Percentiles rank a stretch among this genome's conserved stretches.
phyloP scores from a whole-genome alignment of 2,113 vertebrate species.

The Cranoglanis bouderius region DNA sequence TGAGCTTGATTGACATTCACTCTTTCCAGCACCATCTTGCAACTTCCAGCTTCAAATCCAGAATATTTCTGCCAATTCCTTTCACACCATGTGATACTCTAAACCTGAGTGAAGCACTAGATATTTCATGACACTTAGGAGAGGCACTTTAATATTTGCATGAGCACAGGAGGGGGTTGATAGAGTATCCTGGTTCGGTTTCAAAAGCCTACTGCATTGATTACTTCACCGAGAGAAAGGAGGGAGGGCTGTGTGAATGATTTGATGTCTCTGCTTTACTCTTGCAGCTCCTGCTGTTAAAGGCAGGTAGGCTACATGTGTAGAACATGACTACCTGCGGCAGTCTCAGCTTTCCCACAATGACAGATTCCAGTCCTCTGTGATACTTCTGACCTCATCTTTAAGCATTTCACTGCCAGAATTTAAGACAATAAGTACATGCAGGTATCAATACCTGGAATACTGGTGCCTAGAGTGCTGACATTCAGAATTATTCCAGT shows the following conservation, averaged over 20 bases:
- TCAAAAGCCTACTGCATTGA: constrained; percentile 50
- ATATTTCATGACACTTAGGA: constrained; percentile 38
- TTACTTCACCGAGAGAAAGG: constrained; percentile 55
- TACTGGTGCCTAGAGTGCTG: not conserved
- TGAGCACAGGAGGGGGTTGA: constrained; percentile 57
- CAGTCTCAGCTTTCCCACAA: constrained; percentile 33
- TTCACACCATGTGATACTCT: constrained; percentile 24
- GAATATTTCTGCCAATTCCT: constrained; percentile 13
- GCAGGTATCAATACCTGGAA: not conserved
- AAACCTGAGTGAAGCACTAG: constrained; percentile 41
- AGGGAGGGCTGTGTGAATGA: constrained; percentile 47
- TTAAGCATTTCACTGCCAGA: constrained; percentile 25
- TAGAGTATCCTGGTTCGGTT: constrained; percentile 53
- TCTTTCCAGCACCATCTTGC: not conserved
- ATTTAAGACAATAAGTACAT: not conserved
- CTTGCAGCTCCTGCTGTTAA: constrained; percentile 56
- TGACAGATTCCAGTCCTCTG: constrained; percentile 40
- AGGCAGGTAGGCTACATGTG: constrained; percentile 50
- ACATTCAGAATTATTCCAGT: not conserved
- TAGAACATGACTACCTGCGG: constrained; percentile 54
- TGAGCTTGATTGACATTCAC: not conserved
- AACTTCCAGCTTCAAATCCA: constrained; percentile 17
- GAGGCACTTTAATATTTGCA: constrained; percentile 54
- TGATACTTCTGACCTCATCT: constrained; percentile 34
- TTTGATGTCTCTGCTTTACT: constrained; percentile 56